A percentile compares a stretch with the other conserved stretches of the same genome.
phyloP scores from a whole-genome alignment of 2,888 invertebrate species.

The Cephus spinipes region DNA sequence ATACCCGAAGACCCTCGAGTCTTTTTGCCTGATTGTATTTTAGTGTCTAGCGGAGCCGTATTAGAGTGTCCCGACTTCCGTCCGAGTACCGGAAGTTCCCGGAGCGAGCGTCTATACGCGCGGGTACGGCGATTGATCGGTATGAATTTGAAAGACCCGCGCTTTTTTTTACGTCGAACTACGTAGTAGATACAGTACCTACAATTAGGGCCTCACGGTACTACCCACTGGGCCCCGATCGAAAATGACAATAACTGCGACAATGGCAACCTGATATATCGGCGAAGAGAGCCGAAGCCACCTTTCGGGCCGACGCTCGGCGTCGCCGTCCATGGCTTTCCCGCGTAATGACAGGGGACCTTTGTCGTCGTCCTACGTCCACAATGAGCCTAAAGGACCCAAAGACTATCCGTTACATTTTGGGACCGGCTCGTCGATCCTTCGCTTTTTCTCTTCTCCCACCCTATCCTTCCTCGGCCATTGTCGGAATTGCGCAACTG shows the following conservation, averaged over 20 bases:
- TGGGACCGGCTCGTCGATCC: not conserved
- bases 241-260: constrained; percentile 23
- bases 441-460: not conserved
- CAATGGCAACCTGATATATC: constrained; percentile 55
- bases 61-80: constrained; percentile 13
- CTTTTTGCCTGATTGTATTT: not conserved
- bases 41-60: not conserved
- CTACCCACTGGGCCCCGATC: not conserved
- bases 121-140: not conserved
- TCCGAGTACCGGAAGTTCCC: not conserved
- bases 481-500: not conserved
- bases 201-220: constrained; percentile 34
- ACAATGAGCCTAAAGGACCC: not conserved
- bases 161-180: not conserved
- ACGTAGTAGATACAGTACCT: not conserved
- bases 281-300: constrained; percentile 37
- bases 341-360: constrained; percentile 44
- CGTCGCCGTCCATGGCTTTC: constrained; percentile 16
- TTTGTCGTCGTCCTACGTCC: constrained; percentile 34
- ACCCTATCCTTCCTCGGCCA: not conserved
- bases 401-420: constrained; percentile 44
- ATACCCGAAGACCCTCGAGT: constrained; percentile 21
- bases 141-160: not conserved
- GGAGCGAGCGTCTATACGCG: not conserved
- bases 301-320: constrained; percentile 33